Base-by-base conservation (phyloP, 2,797 vertebrate species). In the Lateolabrax maculatus region DNA sequence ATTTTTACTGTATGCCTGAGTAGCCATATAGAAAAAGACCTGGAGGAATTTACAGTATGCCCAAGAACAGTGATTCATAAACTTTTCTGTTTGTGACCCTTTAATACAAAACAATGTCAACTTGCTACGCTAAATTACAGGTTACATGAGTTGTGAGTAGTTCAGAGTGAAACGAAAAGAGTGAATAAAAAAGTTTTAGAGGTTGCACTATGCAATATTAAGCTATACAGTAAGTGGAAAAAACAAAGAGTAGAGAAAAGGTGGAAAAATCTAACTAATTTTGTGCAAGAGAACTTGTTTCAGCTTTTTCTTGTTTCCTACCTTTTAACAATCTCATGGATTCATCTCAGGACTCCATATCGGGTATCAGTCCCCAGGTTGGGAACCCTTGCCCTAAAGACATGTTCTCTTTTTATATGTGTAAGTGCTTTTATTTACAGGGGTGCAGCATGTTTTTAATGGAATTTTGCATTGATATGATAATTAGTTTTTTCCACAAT, bases 231-330 rank as follows among this genome's bases (percentile, higher is more conserved):
- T 15, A 25, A 10, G 10, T n/a, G 3, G 6, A 0, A 29, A 44
- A 29, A 7, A 4, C 44, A 63, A 52, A 44, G 9, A 53, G 21
- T 3, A 15, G 31, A 37, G 13, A 19, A 49, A 51, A 13, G 18
- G 2, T 19, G 9, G 9, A 34, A 48, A 1, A 12, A 55, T 27
- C 0, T 1, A 52, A 18, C 19, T n/a, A 1, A 39, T 18, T 51
- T 41, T n/a, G 19, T 23, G 9, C 23, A 57, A 15, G 52, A 29
- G 23, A 31, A 49, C 16, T 25, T 18, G 37, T n/a, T n/a, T n/a
- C n/a, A n/a, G 2, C 4, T n/a, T 57, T 21, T 25, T 52, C 55
- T 49, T 29, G 10, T 16, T 19, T 61, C 29, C 2, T 12, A 10
- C 4, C n/a, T 6, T 77, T 12, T 39, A 57, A 39, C 25, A 34